Evolutionary conservation across 2,113 vertebrate genomes (phyloP), one percentile per base, ranked within the genome.

Genomic region (Urocynchramus pylzowi): DNA sequence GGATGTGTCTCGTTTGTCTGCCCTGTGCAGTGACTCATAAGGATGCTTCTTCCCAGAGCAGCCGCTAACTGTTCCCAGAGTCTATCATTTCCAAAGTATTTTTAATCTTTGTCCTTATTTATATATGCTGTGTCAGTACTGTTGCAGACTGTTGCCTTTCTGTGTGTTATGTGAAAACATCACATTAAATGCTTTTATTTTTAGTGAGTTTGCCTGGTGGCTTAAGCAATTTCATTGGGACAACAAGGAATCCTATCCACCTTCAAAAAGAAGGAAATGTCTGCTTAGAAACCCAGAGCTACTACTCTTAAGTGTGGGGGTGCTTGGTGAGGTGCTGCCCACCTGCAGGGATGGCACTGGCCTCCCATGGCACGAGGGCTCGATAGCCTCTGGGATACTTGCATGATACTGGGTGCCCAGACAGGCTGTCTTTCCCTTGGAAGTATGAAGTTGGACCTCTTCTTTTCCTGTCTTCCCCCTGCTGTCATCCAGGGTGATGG

Each of bases 141-240:
- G 76, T 86, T 88, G 63, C 92, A 88, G 85, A 88, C 93, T 93
- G 95, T 44, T 91, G 90, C 90, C 42, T 91, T 87, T 87, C 69
- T 64, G 39, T 87, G 74, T 89, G 89, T 94, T 95, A 85, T 93
- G 87, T 93, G 95, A 94, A 90, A 91, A 83, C 90, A 89, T 52
- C 85, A 30, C 78, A 97, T 97, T 97, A 97, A 97, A 96, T 88
- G 95, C 93, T 97, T 96, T 95, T 96, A 96, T 96, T 97, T 96
- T 95, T 97, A 90, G 60, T 70, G 90, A 33, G 18, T 93, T 93
- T 83, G 52, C 76, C 86, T 47, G 59, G 44, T 59, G 78, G 9
- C 75, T 94, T 77, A 86, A 94, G 50, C 54, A 37, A 42, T 93
- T 95, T 94, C 68, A 41, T 11, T 75, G 67, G 63, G 42, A 80